Conservation (phyloP, 2,888 invertebrate species). For the Aspidiotus rigidus region DNA sequence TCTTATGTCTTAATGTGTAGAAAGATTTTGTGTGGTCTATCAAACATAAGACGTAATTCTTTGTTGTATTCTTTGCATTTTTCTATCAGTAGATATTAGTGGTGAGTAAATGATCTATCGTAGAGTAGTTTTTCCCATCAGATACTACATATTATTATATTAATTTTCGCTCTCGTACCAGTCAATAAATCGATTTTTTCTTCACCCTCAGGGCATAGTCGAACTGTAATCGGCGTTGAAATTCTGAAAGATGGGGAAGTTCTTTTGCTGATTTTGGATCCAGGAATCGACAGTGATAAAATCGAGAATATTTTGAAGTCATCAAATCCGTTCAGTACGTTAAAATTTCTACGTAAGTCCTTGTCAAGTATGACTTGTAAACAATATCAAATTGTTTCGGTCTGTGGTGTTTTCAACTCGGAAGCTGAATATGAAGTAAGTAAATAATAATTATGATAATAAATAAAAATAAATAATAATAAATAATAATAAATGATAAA, state of each 20-base stretch:
- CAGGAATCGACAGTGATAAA: constrained; percentile 71
- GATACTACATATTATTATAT: constrained; percentile 15
- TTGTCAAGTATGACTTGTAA: constrained; percentile 66
- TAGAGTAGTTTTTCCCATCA: too few species aligned
- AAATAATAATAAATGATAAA: too few species aligned
- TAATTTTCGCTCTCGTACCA: constrained; percentile 9
- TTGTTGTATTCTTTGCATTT: too few species aligned
- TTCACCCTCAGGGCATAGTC: constrained; percentile 61
- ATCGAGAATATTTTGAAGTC: constrained; percentile 57
- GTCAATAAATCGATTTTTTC: constrained; percentile 21
- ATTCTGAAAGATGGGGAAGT: constrained; percentile 56
- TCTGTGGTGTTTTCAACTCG: constrained; percentile 60
- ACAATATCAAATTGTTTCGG: constrained; percentile 79
- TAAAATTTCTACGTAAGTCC: constrained; percentile 62
- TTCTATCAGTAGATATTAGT: too few species aligned
- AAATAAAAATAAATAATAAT: too few species aligned
- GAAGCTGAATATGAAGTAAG: constrained; percentile 66
- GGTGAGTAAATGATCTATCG: too few species aligned
- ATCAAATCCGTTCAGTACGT: constrained; percentile 51
- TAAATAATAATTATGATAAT: neutral
- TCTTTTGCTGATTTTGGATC: constrained; percentile 69
- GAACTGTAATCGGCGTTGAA: constrained; percentile 83
- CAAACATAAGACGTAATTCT: neutral
- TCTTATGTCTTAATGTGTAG: too few species aligned
- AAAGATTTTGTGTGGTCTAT: too few species aligned